Base-by-base conservation (phyloP, 2,888 invertebrate species). In the Vanessa cardui region DNA sequence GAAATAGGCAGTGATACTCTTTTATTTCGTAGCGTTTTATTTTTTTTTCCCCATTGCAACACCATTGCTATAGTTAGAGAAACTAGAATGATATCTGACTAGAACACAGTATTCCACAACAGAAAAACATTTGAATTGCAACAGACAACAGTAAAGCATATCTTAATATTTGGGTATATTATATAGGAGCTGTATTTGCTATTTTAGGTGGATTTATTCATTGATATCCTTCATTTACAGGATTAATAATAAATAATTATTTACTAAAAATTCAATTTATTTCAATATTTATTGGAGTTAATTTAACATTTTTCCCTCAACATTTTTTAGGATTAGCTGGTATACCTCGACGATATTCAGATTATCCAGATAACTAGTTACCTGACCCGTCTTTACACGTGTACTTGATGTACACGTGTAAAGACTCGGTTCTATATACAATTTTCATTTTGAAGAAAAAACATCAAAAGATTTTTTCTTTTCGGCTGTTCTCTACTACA, bases 171-270 rank as follows among this genome's bases (percentile, higher is more conserved):
- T n/a, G n/a, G n/a, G n/a, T n/a, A n/a, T n/a, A n/a, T n/a, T n/a
- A n/a, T 4, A 96, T 96, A 90, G 96, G 96, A 74, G 96, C 96
- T 4, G 95, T 96, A 78, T 96, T 96, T 93, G 94, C 95, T 52
- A 96, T 96, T 94, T 94, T 97, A 90, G 95, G 93, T 47, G 95
- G 96, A 76, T 94, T 96, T 85, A 92, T 95, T 82, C 94, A 95
- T 74, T 96, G 96, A 94, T 96, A 94, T 49, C 95, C 96, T 0
- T 78, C 96, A 91, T 94, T 96, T 81, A 94, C 94, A 58, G 95
- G 96, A 8, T 73, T 95, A 81, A 85, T 84, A 0, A 64, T 96
- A 89, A 95, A 96, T 77, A 83, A n/a, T n/a, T n/a, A n/a, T n/a
- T 85, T 92, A 86, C 85, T 95, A 89, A 95, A 95, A 93, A 94